Conservation (phyloP, 2,113 vertebrate genomes). For the Notarius quadriscutis region DNA sequence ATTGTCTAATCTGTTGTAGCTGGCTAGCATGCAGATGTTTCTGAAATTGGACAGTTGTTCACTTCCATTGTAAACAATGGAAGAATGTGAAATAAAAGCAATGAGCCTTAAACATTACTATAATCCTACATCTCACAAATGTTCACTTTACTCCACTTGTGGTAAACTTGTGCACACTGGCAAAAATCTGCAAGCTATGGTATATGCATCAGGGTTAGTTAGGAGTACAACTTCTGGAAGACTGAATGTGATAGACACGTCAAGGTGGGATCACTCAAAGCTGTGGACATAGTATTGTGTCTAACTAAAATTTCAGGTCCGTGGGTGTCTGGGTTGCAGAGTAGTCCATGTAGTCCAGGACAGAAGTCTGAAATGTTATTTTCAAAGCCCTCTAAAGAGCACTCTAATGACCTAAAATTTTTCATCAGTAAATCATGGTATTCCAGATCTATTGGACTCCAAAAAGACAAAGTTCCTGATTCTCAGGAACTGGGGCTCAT, state of each 20-base stretch:
- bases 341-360: not conserved
- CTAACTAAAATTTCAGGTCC: not conserved
- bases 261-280: not conserved
- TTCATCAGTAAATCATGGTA: not conserved
- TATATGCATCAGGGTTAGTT: not conserved
- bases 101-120: not conserved
- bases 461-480: not conserved
- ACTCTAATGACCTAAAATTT: not conserved
- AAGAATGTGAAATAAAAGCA: not conserved
- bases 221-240: not conserved
- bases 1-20: not conserved
- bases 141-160: not conserved
- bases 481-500: not conserved
- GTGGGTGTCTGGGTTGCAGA: not conserved
- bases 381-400: not conserved
- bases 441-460: not conserved
- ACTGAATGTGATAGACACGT: not conserved
- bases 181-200: not conserved
- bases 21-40: not conserved
- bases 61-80: not conserved
- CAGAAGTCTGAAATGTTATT: not conserved
- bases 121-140: not conserved
- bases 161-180: not conserved
- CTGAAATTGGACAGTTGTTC: constrained; percentile 5
- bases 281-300: not conserved